Conservation (phyloP, 2,113 vertebrate species). For the Silurus glanis region DNA sequence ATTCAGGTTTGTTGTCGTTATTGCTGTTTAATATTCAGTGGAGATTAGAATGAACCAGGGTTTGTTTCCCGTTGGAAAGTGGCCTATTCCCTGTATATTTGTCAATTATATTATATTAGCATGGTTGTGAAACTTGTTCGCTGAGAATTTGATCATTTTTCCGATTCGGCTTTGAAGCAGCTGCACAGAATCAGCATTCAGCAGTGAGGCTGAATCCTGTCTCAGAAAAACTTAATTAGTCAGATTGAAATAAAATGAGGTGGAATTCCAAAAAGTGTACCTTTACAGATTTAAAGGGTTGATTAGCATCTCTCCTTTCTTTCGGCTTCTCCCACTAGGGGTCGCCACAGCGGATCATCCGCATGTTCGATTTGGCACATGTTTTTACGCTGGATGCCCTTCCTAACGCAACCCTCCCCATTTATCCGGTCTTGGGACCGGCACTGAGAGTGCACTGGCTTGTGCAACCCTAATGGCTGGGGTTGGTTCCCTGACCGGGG, state of each 20-base stretch:
- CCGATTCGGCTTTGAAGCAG: constrained; percentile 38
- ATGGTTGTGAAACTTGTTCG: constrained; percentile 35
- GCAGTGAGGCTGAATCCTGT: constrained; percentile 19
- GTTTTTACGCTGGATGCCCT: no score
- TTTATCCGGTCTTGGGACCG: no score
- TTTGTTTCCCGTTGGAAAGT: not conserved
- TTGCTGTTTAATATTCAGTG: constrained; percentile 14
- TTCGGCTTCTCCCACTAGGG: no score
- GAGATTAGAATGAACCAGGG: not conserved
- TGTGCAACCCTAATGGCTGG: no score
- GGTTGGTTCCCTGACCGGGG: no score
- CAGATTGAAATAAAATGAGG: not conserved
- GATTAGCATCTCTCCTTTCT: constrained; percentile 14
- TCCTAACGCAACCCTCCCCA: no score
- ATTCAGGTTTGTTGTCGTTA: not conserved
- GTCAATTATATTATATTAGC: constrained; percentile 36
- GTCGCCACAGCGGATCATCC: no score
- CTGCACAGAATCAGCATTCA: constrained; percentile 10
- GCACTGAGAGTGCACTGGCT: no score
- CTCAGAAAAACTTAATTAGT: not conserved
- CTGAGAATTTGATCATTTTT: constrained; percentile 41
- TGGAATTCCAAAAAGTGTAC: not conserved
- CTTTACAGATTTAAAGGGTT: not conserved
- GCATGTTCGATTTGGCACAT: no score
- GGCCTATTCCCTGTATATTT: constrained; percentile 29